A percentile compares a stretch with the other conserved stretches of the same genome.
Conservation (phyloP, 2,113 vertebrate species). For the Cololabis saira region DNA sequence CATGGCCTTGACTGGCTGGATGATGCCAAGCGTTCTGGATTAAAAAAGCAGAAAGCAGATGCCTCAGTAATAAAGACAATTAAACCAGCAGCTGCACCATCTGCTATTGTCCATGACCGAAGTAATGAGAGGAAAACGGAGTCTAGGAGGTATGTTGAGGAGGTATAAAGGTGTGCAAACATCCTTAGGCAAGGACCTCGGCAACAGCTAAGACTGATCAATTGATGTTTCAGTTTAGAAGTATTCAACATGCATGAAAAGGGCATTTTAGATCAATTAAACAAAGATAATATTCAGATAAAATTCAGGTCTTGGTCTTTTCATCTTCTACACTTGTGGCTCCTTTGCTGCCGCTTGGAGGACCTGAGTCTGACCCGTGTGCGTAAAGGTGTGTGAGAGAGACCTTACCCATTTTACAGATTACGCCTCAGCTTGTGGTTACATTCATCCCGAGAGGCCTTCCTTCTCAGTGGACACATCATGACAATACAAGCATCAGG, state of each 20-base stretch:
- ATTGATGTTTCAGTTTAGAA: too few relatives aligned
- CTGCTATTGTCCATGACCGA: slow-evolving; percentile 63
- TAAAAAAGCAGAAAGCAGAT: slow-evolving; percentile 73
- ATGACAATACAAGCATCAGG: not conserved
- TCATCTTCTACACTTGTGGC: not conserved
- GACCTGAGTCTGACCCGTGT: slow-evolving; percentile 12
- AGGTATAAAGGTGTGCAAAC: not conserved
- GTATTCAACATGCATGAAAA: not conserved
- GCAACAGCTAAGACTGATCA: not conserved
- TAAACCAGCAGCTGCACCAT: slow-evolving; percentile 68
- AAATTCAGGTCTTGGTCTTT: too few relatives aligned
- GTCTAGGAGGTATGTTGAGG: slow-evolving; percentile 32
- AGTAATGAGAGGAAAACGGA: slow-evolving; percentile 59
- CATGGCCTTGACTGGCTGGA: slow-evolving; percentile 30
- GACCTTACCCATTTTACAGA: slow-evolving; percentile 49
- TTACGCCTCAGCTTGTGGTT: slow-evolving; percentile 46
- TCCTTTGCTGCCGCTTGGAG: slow-evolving; percentile 13
- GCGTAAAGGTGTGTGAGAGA: too few relatives aligned
- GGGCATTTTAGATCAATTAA: slow-evolving; percentile 1
- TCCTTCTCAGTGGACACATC: not conserved
- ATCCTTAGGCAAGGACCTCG: not conserved
- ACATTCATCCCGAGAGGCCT: slow-evolving; percentile 39
- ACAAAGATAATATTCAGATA: not conserved
- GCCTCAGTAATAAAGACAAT: slow-evolving; percentile 74
- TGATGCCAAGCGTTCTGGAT: slow-evolving; percentile 39